phyloP scores from a whole-genome alignment of 2,888 invertebrate species.

The Nomada hirtipes region DNA sequence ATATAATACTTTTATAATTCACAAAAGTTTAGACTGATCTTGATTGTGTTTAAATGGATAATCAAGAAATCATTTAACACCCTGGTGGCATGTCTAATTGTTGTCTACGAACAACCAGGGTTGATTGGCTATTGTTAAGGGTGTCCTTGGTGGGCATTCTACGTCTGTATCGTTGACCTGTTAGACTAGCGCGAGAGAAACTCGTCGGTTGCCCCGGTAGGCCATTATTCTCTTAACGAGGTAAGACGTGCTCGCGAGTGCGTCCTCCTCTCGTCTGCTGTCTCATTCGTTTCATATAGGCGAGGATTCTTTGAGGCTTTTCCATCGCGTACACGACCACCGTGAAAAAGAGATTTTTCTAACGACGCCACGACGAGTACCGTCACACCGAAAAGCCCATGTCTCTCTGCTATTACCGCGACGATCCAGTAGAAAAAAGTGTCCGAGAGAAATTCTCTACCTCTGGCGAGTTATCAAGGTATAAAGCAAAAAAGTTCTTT shows the following conservation, averaged over 20 bases:
- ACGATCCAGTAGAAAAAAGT: background rate
- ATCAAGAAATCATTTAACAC: too few relatives aligned
- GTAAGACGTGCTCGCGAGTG: conserved; percentile 59
- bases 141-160: conserved; percentile 1
- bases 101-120: background rate
- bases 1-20: background rate
- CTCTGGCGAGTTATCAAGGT: conserved; percentile 20
- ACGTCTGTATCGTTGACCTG: conserved; percentile 53
- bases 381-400: conserved; percentile 29
- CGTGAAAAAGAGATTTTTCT: conserved; percentile 57
- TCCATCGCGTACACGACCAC: conserved; percentile 18
- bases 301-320: conserved; percentile 52
- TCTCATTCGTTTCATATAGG: conserved; percentile 60
- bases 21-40: background rate
- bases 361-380: conserved; percentile 49
- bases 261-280: conserved; percentile 32
- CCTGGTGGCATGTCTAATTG: too few relatives aligned
- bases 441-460: background rate
- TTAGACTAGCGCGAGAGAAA: conserved; percentile 34
- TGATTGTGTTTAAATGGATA: too few relatives aligned
- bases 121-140: conserved; percentile 41
- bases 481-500: conserved; percentile 23
- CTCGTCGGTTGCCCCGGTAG: conserved; percentile 54
- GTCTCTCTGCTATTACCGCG: background rate
- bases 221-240: conserved; percentile 74